phyloP scores from a whole-genome alignment of 2,797 vertebrate genomes.

The Karalla daura region DNA sequence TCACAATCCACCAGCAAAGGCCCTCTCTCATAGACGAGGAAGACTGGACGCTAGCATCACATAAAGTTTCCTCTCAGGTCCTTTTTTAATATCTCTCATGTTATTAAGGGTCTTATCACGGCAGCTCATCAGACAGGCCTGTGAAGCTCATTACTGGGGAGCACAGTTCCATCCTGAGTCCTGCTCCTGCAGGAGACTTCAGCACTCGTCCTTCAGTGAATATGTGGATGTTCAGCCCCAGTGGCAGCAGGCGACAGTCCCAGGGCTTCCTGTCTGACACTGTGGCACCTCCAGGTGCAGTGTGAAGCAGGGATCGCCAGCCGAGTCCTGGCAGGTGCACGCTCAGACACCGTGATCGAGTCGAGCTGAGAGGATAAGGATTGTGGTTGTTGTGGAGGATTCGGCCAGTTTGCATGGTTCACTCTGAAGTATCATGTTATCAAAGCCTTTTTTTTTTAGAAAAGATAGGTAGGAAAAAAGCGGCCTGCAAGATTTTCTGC shows the following conservation, averaged over 20 bases:
- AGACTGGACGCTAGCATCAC: too few species aligned
- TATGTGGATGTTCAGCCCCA: background rate
- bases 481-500: slow-evolving; percentile 10
- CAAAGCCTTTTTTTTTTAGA: background rate
- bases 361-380: background rate
- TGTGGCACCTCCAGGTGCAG: slow-evolving; percentile 14
- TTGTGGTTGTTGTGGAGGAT: background rate
- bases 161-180: background rate
- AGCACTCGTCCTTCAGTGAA: background rate
- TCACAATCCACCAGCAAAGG: too few species aligned
- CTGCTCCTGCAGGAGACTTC: background rate
- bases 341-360: background rate
- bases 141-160: slow-evolving; percentile 21
- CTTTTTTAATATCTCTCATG: background rate
- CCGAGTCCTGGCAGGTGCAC: slow-evolving; percentile 50
- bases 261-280: background rate
- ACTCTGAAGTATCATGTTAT: background rate
- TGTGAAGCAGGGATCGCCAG: slow-evolving; percentile 23
- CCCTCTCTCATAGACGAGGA: slow-evolving; percentile 16
- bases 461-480: background rate
- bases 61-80: background rate
- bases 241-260: background rate
- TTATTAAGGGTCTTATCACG: slow-evolving; percentile 2
- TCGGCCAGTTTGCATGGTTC: background rate
- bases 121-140: slow-evolving; percentile 10